phyloP scores from a whole-genome alignment of 2,113 vertebrate species.

The Odocoileus hemionus region DNA sequence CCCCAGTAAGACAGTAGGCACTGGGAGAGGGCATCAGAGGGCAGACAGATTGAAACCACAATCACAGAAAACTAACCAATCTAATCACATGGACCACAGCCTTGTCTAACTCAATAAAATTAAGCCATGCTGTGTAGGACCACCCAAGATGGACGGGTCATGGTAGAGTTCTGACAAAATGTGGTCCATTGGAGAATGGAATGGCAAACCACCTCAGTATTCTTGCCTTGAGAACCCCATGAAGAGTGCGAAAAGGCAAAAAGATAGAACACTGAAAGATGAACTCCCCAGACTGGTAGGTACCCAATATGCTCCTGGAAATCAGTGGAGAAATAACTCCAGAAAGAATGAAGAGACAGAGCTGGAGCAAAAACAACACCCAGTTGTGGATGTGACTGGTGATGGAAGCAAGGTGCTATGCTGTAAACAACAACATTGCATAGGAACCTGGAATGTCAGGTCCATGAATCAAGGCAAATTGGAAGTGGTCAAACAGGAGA shows the following conservation, averaged over 20 bases:
- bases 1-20: accelerated
- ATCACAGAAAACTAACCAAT: background rate
- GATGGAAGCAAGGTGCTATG: accelerated
- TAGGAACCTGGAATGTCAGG: background rate
- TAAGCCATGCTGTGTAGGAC: background rate
- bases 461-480: background rate
- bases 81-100: background rate
- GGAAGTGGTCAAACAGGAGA: background rate
- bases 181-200: background rate
- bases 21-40: background rate
- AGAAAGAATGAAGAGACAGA: background rate
- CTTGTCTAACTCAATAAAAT: background rate
- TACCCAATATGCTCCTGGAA: background rate
- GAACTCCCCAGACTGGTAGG: accelerated
- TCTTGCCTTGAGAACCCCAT: background rate
- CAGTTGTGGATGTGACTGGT: background rate
- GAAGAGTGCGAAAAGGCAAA: background rate
- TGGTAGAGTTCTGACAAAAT: background rate
- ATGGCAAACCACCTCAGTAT: background rate
- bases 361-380: background rate
- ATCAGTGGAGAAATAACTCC: background rate
- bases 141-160: background rate
- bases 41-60: background rate
- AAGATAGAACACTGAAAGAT: background rate
- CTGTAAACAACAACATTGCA: background rate